phyloP scores from a whole-genome alignment of 1,140 invertebrate genomes.

The Brachionus koreanus region DNA sequence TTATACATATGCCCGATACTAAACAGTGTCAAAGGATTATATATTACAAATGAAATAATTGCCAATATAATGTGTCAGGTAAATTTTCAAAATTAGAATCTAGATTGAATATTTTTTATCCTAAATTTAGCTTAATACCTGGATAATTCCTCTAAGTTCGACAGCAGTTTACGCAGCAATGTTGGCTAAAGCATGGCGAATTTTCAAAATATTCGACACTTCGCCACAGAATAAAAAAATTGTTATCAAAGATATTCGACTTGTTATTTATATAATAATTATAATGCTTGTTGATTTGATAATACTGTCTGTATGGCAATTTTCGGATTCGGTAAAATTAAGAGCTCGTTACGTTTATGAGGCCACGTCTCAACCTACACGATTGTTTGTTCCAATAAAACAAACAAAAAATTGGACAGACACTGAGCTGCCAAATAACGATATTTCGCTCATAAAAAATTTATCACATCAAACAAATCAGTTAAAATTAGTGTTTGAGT shows the following conservation, averaged over 20 bases:
- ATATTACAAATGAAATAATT: conserved; percentile 42
- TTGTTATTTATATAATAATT: conserved; percentile 47
- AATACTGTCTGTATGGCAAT: conserved; percentile 48
- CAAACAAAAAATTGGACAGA: background rate
- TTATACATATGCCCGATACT: conserved; percentile 47
- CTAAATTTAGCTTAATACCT: conserved; percentile 47
- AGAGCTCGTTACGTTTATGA: conserved; percentile 41
- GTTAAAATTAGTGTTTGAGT: conserved; percentile 46
- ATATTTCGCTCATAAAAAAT: background rate
- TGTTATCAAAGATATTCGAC: conserved; percentile 48
- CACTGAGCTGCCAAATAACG: background rate
- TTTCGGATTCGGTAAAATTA: conserved; percentile 47
- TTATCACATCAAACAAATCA: conserved; percentile 36
- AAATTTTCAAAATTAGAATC: background rate
- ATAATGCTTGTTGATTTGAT: conserved; percentile 48
- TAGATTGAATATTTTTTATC: background rate
- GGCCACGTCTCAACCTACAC: background rate
- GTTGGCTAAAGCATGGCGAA: conserved; percentile 50
- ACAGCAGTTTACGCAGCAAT: conserved; percentile 49
- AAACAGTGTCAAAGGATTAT: conserved; percentile 48
- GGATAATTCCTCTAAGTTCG: conserved; percentile 46
- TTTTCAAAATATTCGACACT: conserved; percentile 49
- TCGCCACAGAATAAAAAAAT: conserved; percentile 47
- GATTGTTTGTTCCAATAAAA: background rate
- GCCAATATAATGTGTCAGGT: conserved; percentile 49